Evolutionary conservation across 2,888 invertebrate genomes (phyloP), one percentile per base, ranked within the genome.

Genomic region (Tricholauxania praeusta): DNA sequence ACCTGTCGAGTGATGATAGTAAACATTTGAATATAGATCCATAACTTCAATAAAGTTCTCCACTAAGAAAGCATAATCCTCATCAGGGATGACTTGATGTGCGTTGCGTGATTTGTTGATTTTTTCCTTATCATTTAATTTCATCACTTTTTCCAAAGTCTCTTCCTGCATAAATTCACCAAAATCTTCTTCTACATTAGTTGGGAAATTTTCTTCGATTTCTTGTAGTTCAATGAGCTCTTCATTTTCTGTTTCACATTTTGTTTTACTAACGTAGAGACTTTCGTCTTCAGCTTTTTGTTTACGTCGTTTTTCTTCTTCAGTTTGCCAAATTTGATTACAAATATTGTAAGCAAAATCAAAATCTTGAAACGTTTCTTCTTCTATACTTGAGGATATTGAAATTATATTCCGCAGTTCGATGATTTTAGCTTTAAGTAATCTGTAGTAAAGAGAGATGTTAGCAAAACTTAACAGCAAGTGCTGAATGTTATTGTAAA

Each of bases 281-380:
- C 92, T 93, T 69, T 94, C 94, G 73, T 94, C 92, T 79, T 95
- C 95, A 68, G 90, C 90, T 77, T 93, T 91, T 79, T 91, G 90
- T 79, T 89, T 89, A 77, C 91, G 91, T 19, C 90, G 89, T 39
- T 91, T 91, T 65, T 91, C 90, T 80, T 95, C 92, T 79, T 95
- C 94, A 72, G 91, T 89, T 80, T 92, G 91, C 96, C 97, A 97
- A 0, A 92, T 88, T 70, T 89, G 85, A 28, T 93, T 92, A 67
- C 95, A 90, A 57, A 90, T 88, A 68, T 89, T 88, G 0, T 94
- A 83, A 0, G 92, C 89, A 0, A 86, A 84, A 72, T 90, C 88
- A 59, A 93, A 89, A 2, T 89, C 87, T 0, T 82, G 78, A 80
- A 90, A 89, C 0, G 86, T 79, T 0, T 82, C 80, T 10, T 84